These are phyloP conservation scores for Borostomias antarcticus DNA, from an alignment of 2,797 vertebrate species.

Conservation along the genomic window DNA sequence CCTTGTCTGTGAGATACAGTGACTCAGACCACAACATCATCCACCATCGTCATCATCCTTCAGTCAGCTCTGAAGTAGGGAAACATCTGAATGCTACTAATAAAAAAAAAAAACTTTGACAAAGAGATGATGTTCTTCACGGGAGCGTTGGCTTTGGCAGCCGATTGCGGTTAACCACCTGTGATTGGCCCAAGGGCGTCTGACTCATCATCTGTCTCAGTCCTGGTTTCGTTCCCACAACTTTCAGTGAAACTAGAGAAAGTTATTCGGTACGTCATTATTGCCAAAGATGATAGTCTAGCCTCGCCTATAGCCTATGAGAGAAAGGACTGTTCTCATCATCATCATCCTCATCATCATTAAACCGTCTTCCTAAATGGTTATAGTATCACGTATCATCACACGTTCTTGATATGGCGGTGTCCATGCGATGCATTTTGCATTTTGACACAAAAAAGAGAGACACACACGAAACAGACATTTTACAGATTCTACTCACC, in stretches of 20 bases:
- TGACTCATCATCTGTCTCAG: slow-evolving; percentile 51
- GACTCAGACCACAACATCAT: too few species aligned
- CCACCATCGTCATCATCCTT: too few species aligned
- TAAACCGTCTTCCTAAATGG: slow-evolving; percentile 18
- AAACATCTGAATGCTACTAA: too few species aligned
- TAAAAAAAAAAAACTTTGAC: background rate
- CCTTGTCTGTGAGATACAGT: too few species aligned
- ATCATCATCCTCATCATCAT: slow-evolving; percentile 4
- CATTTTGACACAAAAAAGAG: slow-evolving; percentile 4
- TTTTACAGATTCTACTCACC: slow-evolving; percentile 73
- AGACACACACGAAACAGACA: slow-evolving; percentile 11
- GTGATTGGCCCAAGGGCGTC: slow-evolving; percentile 29
- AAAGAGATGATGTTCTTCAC: background rate
- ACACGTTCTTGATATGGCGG: too few species aligned
- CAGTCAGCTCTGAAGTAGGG: too few species aligned
- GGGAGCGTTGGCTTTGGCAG: background rate
- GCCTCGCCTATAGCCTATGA: slow-evolving; percentile 16
- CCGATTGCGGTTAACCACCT: slow-evolving; percentile 51
- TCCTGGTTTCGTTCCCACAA: slow-evolving; percentile 71
- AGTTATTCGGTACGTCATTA: slow-evolving; percentile 32
- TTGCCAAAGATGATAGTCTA: too few species aligned
- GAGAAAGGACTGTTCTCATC: background rate
- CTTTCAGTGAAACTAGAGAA: slow-evolving; percentile 63
- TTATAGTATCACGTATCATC: too few species aligned
- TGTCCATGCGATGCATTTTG: background rate